Base-by-base conservation (phyloP, 2,113 vertebrate species). In the Craseonycteris thonglongyai region DNA sequence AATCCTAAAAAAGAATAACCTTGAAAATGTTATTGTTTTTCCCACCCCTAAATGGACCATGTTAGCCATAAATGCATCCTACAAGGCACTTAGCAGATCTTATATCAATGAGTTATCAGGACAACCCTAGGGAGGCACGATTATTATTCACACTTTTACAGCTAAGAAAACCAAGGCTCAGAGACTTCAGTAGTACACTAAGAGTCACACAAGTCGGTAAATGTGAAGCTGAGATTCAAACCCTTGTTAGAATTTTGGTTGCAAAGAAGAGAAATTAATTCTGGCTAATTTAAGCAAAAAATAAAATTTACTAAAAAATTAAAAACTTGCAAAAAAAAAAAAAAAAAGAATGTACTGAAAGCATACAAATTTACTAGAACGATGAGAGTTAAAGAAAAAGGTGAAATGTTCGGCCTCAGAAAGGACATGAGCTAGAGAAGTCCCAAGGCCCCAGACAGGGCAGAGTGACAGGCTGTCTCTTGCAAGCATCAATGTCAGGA, bases 221-320 rank as follows among this genome's bases (percentile, higher is more conserved):
- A 18, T 49, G 40, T 75, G n/a, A 63, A 65, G 65, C 42, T 8
- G 26, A 21, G n/a, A 80, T 68, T 83, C 28, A n/a, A 59, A 69
- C n/a, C 16, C 6, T 33, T 30, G 33, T 45, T 40, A 56, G 13
- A 3, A 21, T 61, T 85, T 21, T 30, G 24, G 45, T 4, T 87
- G 19, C 54, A 82, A 81, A 91, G 35, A 80, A 76, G 0, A 89
- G 83, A 92, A 94, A 82, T 38, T 38, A 90, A 80, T 13, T 68
- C 51, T 35, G 63, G 75, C 11, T 22, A 68, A 90, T 7, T 47
- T 45, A 80, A 69, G 63, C 51, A 58, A 68, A 80, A 30, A 61
- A 61, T 0, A 12, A 22, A 80, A 69, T 69, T 80, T 80, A 69
- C 24, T 56, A 59, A 69, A 69, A 51, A 47, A 69, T 45, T 15